A percentile compares a stretch with the other conserved stretches of the same genome.
phyloP scores from a whole-genome alignment of 2,888 invertebrate genomes.

The Apamea monoglypha region DNA sequence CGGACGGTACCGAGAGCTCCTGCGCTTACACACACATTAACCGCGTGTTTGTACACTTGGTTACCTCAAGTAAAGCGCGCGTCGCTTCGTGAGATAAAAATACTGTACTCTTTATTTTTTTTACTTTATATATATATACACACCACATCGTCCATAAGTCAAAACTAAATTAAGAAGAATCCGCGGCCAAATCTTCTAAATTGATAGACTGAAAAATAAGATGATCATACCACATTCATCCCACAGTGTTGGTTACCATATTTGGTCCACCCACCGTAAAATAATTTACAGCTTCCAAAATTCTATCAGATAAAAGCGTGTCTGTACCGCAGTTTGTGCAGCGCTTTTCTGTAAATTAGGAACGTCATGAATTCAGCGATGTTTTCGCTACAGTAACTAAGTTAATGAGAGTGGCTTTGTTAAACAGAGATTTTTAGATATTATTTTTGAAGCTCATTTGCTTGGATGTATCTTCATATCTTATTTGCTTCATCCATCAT shows the following conservation, averaged over 20 bases:
- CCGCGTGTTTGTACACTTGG: not conserved
- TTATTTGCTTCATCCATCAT: not conserved
- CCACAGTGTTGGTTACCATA: not conserved
- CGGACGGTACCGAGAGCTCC: not conserved
- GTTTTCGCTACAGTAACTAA: conserved; percentile 39
- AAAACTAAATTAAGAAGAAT: not conserved
- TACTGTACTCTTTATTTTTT: not conserved
- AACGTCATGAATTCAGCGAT: conserved; percentile 28
- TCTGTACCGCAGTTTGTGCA: not conserved
- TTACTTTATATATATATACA: too few relatives aligned
- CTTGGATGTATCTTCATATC: not conserved
- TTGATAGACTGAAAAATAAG: not conserved
- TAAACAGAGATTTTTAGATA: not conserved
- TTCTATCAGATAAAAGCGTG: not conserved
- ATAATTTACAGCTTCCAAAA: not conserved
- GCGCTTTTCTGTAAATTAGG: conserved; percentile 19
- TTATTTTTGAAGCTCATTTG: not conserved
- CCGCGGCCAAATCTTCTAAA: not conserved
- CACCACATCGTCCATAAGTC: too few relatives aligned
- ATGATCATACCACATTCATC: not conserved
- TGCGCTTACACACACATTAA: not conserved
- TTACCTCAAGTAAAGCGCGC: too few relatives aligned
- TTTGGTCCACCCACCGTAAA: not conserved
- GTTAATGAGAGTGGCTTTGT: conserved; percentile 34
- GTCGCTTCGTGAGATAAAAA: too few relatives aligned